Evolutionary conservation across 2,113 vertebrate species (phyloP).

Genomic region (Peromyscus maniculatus): DNA sequence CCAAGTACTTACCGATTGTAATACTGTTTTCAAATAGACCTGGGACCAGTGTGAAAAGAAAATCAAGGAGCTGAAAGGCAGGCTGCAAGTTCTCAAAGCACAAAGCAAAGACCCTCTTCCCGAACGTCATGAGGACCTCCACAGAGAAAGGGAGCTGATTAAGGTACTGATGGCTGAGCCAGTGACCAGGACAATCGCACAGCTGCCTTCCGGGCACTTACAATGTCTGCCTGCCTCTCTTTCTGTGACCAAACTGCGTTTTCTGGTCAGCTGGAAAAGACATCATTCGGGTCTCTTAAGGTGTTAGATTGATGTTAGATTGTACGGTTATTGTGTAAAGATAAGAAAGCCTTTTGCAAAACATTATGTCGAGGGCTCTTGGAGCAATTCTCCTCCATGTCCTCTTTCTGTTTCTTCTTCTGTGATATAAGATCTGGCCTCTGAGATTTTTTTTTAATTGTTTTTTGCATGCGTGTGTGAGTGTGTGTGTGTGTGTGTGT

Average conservation of each 20-base stretch:
- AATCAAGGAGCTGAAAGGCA: constrained; percentile 84
- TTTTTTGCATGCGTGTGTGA: neutral
- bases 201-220: neutral
- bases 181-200: neutral
- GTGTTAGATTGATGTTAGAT: neutral
- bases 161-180: constrained; percentile 88
- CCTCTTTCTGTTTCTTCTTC: neutral
- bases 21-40: constrained; percentile 87
- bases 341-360: constrained; percentile 31
- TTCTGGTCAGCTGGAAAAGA: neutral
- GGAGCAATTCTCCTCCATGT: neutral
- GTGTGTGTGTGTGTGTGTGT: neutral
- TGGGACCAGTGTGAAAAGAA: constrained; percentile 91
- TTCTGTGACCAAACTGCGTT: neutral
- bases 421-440: neutral
- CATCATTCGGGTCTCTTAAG: neutral
- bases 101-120: constrained; percentile 89
- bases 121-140: constrained; percentile 88
- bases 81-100: constrained; percentile 88
- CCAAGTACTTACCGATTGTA: constrained; percentile 51
- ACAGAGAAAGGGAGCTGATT: constrained; percentile 84
- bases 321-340: neutral
- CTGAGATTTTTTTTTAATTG: neutral
- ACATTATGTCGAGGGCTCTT: neutral
- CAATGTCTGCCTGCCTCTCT: neutral